A percentile compares a stretch with the other conserved stretches of the same genome.
These are phyloP conservation scores for Graptemys geographica DNA, from an alignment of 2,797 vertebrate species.

Conservation along the genomic window DNA sequence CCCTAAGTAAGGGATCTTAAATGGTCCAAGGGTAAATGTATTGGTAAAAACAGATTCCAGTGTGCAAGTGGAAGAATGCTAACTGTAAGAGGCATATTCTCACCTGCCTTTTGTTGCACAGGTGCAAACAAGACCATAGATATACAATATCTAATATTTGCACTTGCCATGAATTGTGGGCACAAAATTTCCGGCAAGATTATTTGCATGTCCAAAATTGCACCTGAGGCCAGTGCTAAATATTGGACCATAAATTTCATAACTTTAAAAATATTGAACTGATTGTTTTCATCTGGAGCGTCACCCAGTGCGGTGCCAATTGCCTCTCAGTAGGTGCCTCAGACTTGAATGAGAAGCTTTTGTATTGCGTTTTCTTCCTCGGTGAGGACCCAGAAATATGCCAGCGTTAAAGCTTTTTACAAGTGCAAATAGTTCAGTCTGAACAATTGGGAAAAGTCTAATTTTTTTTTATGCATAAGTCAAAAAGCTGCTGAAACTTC, in stretches of 20 bases:
- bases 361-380: not conserved
- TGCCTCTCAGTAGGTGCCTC: not conserved
- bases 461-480: not conserved
- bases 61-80: not conserved
- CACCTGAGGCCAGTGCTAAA: not conserved
- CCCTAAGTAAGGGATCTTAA: not conserved
- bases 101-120: not conserved
- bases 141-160: not conserved
- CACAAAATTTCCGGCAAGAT: not conserved
- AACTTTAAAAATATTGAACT: not conserved
- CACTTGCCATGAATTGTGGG: not conserved
- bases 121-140: not conserved
- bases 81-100: not conserved
- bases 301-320: not conserved
- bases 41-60: not conserved
- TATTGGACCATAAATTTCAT: slow-evolving; percentile 2
- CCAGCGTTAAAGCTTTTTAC: not conserved
- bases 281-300: not conserved
- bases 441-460: not conserved
- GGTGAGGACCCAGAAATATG: not conserved
- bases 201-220: not conserved
- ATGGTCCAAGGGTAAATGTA: not conserved
- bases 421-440: not conserved
- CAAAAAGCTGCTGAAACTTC: not conserved
- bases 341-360: not conserved